A percentile compares a stretch with the other conserved stretches of the same genome.
phyloP scores from a whole-genome alignment of 2,888 invertebrate species.

The Leistus spinibarbis region DNA sequence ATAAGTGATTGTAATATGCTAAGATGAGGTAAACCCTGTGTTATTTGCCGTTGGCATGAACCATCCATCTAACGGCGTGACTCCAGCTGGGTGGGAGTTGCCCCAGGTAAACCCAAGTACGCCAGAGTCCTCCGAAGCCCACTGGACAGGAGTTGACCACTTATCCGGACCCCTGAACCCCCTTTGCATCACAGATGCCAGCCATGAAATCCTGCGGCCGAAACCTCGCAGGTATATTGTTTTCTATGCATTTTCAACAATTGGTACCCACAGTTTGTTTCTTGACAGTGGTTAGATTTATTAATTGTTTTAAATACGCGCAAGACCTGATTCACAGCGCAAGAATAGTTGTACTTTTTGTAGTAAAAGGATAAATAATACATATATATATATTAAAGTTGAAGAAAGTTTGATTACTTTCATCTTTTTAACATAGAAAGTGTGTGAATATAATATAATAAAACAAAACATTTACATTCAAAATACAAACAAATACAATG shows the following conservation, averaged over 20 bases:
- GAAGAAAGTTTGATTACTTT: slow-evolving; percentile 34
- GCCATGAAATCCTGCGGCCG: slow-evolving; percentile 84
- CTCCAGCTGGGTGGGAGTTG: slow-evolving; percentile 52
- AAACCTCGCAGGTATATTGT: slow-evolving; percentile 78
- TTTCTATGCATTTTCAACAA: not conserved
- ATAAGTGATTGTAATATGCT: not conserved
- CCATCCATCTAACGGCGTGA: slow-evolving; percentile 44
- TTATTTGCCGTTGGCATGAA: slow-evolving; percentile 25
- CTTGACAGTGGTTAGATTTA: not conserved
- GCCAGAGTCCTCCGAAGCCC: slow-evolving; percentile 49
- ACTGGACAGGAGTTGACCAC: slow-evolving; percentile 63
- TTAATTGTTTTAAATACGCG: not conserved
- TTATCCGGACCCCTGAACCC: slow-evolving; percentile 68
- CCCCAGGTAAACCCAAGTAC: slow-evolving; percentile 47
- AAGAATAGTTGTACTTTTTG: slow-evolving; percentile 22
- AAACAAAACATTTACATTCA: slow-evolving; percentile 16
- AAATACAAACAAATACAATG: slow-evolving; percentile 3
- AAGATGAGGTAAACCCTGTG: slow-evolving; percentile 6
- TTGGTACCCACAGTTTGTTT: not conserved
- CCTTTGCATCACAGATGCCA: slow-evolving; percentile 72
- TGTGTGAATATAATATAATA: slow-evolving; percentile 30
- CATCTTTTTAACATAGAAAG: slow-evolving; percentile 37
- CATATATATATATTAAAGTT: slow-evolving; percentile 16
- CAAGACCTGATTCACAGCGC: slow-evolving; percentile 20
- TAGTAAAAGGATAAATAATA: slow-evolving; percentile 24